Evolutionary conservation across 2,113 vertebrate species (phyloP), one percentile per base, ranked within the genome.

Genomic region (Corythaixoides concolor): DNA sequence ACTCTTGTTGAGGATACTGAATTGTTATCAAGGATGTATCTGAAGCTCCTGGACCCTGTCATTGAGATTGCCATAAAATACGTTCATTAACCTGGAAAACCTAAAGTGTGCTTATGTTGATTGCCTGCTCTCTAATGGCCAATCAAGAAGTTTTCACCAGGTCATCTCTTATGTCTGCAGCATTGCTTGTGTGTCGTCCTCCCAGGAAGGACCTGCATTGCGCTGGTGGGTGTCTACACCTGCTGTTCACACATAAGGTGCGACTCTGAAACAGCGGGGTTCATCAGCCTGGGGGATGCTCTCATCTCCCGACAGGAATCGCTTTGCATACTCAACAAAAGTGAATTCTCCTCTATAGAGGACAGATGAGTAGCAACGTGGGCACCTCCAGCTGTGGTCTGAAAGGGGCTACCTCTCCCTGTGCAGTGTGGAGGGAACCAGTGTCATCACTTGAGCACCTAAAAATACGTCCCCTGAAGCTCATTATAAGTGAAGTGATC

Each of bases 271-370:
- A 23, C 35, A 50, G 24, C 4, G 23, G 47, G 28, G 13, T 43
- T 72, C 22, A 1, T 45, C 7, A 2, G 17, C 5, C 22, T 24
- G 26, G 17, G 87, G 69, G 3, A 17, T 33, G 10, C 10, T 28
- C 8, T 37, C 8, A 6, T 27, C 8, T 81, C 24, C 69, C 0
- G 2, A 1, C 23, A 7, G 9, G 5, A 3, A 7, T 28, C 32
- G n/a, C 35, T 43, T 0, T 32, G 47, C 35, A 0, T 18, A 3
- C 5, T 27, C 41, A 30, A 5, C 30, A 35, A 10, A 15, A 47
- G 16, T 20, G 43, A 43, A 17, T 2, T 15, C 8, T 73, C 5
- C 32, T n/a, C 33, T 33, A 7, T 22, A 66, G 70, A 49, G 66
- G 69, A 8, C n/a, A 35, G 37, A 28, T 60, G 27, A 16, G n/a